Evolutionary conservation across 2,888 invertebrate genomes (phyloP).

Genomic region (Artemia sinica): DNA sequence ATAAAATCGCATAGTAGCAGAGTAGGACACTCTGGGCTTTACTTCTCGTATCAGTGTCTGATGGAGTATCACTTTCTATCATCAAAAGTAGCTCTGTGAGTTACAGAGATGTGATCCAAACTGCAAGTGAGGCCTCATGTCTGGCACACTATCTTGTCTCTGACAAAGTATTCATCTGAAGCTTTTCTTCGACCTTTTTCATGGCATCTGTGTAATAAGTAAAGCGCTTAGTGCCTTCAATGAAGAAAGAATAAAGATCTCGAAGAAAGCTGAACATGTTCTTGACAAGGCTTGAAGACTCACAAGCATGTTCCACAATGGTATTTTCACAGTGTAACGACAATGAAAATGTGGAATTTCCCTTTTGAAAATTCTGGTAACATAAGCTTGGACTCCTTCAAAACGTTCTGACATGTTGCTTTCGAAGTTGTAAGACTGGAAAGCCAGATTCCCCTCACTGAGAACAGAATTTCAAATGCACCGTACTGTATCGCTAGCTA

Average conservation of each 20-base stretch:
- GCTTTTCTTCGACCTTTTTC: slow-evolving; percentile 11
- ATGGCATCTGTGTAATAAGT: slow-evolving; percentile 3
- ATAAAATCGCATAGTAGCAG: too few relatives aligned
- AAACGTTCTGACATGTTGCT: not conserved
- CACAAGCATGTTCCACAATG: slow-evolving; percentile 6
- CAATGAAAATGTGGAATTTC: slow-evolving; percentile 11
- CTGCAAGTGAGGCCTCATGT: not conserved
- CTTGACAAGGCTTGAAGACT: not conserved
- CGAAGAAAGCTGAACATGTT: slow-evolving; percentile 15
- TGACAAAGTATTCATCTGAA: slow-evolving; percentile 14
- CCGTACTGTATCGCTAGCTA: not conserved
- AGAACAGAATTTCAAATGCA: not conserved
- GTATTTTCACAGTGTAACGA: not conserved
- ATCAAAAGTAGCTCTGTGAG: not conserved
- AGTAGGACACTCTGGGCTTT: not conserved
- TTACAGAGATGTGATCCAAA: not conserved
- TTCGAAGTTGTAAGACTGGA: slow-evolving; percentile 2
- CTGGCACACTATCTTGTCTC: slow-evolving; percentile 9
- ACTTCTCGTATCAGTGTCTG: not conserved
- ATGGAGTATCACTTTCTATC: not conserved
- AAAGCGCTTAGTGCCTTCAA: slow-evolving; percentile 12
- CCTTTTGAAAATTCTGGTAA: not conserved
- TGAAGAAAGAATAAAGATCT: not conserved
- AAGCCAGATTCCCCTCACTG: not conserved
- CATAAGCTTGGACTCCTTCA: slow-evolving; percentile 12